Evolutionary conservation across 2,113 vertebrate genomes (phyloP).

Genomic region (Rhinolophus sinicus): DNA sequence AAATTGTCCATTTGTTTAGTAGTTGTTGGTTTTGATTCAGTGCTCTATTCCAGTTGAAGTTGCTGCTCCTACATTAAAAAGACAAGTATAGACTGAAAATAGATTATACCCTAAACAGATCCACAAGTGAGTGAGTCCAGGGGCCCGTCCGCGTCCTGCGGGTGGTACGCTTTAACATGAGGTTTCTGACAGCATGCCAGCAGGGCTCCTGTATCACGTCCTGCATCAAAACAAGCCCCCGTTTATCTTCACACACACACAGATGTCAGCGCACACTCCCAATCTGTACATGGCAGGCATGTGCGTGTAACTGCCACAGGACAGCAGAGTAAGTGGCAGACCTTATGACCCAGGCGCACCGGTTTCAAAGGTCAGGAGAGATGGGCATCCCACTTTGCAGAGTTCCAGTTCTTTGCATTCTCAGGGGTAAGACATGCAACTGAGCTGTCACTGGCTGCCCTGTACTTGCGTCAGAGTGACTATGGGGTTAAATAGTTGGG

Average conservation of each 20-base stretch:
- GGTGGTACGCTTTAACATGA: not conserved
- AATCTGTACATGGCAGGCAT: constrained; percentile 64
- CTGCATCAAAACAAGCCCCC: constrained; percentile 36
- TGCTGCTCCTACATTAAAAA: not conserved
- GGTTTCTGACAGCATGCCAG: not conserved
- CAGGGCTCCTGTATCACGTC: not conserved
- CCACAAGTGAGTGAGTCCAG: not conserved
- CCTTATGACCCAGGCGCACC: not conserved
- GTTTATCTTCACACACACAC: constrained; percentile 63
- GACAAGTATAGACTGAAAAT: not conserved
- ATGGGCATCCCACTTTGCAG: not conserved
- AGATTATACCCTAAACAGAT: not conserved
- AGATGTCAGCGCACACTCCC: constrained; percentile 66
- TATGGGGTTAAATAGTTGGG: not conserved
- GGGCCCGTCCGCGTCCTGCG: rapidly evolving
- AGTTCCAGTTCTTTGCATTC: not conserved
- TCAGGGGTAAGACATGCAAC: not conserved
- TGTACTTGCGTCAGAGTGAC: not conserved
- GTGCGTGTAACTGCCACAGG: not conserved
- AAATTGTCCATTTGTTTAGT: not conserved
- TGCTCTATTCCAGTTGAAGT: not conserved
- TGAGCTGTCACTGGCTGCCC: not conserved
- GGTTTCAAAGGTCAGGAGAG: constrained; percentile 22
- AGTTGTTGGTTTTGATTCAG: not conserved
- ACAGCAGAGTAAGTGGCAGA: constrained; percentile 1